Base-by-base conservation (phyloP, 2,888 invertebrate species). In the Rotaria magnacalcarata region DNA sequence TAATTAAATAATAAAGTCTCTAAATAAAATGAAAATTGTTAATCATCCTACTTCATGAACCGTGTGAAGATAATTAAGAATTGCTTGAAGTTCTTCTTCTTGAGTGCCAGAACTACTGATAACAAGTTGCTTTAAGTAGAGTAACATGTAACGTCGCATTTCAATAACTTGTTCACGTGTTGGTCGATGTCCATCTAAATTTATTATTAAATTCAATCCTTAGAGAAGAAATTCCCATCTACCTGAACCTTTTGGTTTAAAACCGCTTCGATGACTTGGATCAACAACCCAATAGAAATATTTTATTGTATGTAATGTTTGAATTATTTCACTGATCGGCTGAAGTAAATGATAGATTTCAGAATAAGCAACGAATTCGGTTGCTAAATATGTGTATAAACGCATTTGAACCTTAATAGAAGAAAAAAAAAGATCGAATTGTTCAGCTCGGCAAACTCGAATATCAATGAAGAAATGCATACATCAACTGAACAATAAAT, bases 271-370 rank as follows among this genome's bases (percentile, higher is more conserved):
- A 88, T 95, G 94, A 88, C 95, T 93, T 0, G 99, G 98, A 93
- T 96, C 96, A 87, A 95, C 95, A 84, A 99, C 96, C 98, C 98
- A 99, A 91, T 99, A 99, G 92, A 98, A 99, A 92, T 96, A 97
- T 92, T 99, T 99, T 88, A 99, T 93, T 6, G 99, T 97, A 91
- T 99, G 98, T 88, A 99, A 96, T 50, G 97, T 97, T 92, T 99
- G 98, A 84, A 99, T 93, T 0, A 97, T 97, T 1, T 98, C 98
- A 89, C 96, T 96, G 87, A 99, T 97, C 86, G 99, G 93, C 86
- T 98, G 93, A 86, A 97, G 97, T 91, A 96, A 96, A 89, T 95
- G 96, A 92, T 97, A 97, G 90, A 97, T 96, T 92, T 97, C 96
- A 3, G 96, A 96, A 91, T 98, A 97, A 87, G 95, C 95, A 87